Evolutionary conservation across 2,797 vertebrate genomes (phyloP), one percentile per base, ranked within the genome.

Genomic region (Lepidocolaptes lacrymiger): DNA sequence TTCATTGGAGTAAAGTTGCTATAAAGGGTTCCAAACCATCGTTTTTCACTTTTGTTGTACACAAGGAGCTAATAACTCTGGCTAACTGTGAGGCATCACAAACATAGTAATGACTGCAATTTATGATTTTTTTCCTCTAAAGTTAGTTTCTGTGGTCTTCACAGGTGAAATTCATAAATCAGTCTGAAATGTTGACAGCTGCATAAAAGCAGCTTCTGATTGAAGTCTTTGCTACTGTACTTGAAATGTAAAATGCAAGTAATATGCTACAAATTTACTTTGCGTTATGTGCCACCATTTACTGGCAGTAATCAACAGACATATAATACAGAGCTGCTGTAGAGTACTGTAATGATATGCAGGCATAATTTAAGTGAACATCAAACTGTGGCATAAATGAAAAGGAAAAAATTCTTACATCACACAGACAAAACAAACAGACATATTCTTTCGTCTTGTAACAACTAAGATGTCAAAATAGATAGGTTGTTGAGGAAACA

Each of bases 391-490:
- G 79, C 80, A 88, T 95, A 97, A 97, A 77, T 87, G 87, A 96
- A 96, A 97, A 96, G 71, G 14, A 14, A 95, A 97, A 92, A 84
- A 41, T 54, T 81, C 88, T 55, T 94, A 7, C 61, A 85, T 97
- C 87, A 91, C 36, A 28, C 36, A 74, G 94, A 89, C 93, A 96
- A 83, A 90, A 68, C 61, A 93, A 96, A 95, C 88, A 94, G 82
- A 80, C 64, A 72, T 52, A 68, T 85, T 95, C 88, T 85, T 96
- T 75, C 41, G 24, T 79, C 69, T 96, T 89, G 62, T 88, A 80
- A 84, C 94, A 91, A 71, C 82, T 86, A 66, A 97, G 93, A 96
- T 97, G 97, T 97, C 97, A 98, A 95, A 96, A 96, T 80, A 97
- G 95, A 95, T 79, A 93, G 89, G 77, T 94, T 96, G 84, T 97